phyloP scores from a whole-genome alignment of 2,113 vertebrate species.

The Laterallus jamaicensis region DNA sequence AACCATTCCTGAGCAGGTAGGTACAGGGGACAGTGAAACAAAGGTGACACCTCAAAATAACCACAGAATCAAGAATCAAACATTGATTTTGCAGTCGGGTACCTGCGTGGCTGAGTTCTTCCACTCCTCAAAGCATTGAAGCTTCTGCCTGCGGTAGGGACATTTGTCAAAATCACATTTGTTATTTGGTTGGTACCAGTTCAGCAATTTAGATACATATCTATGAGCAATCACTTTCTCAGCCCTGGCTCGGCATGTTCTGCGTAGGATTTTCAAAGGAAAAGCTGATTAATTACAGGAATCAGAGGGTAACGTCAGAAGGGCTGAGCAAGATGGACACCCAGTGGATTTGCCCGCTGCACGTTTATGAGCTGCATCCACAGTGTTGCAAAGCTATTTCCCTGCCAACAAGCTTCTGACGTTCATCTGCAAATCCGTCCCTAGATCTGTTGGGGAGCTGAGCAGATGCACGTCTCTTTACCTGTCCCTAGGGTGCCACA shows the following conservation, averaged over 20 bases:
- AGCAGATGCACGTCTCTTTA: background rate
- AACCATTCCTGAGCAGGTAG: accelerated
- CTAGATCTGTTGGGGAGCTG: background rate
- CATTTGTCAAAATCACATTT: slow-evolving; percentile 35
- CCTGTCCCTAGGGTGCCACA: background rate
- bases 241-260: background rate
- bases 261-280: background rate
- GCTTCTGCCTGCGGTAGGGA: background rate
- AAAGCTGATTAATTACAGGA: background rate
- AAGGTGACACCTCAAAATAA: background rate
- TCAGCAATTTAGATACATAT: slow-evolving; percentile 26
- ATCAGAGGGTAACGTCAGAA: background rate
- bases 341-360: background rate
- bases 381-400: background rate
- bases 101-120: background rate
- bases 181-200: background rate
- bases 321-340: background rate
- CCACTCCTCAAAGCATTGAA: background rate
- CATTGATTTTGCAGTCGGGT: background rate
- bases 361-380: background rate
- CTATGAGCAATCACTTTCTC: background rate
- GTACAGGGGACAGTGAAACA: background rate
- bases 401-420: background rate
- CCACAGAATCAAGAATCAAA: background rate
- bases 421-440: background rate